These are phyloP conservation scores for Lottia scabra DNA, from an alignment of 2,888 invertebrate genomes.

Conservation along the genomic window DNA sequence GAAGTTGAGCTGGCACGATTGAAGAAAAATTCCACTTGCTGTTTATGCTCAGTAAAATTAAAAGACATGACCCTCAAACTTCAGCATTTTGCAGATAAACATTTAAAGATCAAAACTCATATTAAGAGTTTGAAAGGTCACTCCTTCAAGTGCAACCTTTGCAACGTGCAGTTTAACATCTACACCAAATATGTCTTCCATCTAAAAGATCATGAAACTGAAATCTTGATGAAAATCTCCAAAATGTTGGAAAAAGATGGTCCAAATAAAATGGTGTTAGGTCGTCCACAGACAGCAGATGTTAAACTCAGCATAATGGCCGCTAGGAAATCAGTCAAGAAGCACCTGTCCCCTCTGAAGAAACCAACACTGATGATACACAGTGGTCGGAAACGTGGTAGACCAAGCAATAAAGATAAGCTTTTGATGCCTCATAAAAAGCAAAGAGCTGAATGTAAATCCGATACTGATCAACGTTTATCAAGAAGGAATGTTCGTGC, in stretches of 20 bases:
- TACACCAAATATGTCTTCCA: background rate
- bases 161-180: background rate
- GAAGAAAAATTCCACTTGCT: background rate
- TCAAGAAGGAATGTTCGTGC: background rate
- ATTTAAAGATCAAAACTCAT: background rate
- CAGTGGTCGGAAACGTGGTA: background rate
- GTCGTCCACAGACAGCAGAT: background rate
- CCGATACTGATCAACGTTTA: background rate
- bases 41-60: background rate
- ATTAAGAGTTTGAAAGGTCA: background rate
- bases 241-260: background rate
- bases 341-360: background rate
- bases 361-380: background rate
- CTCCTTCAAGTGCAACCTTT: background rate
- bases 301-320: background rate
- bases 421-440: background rate
- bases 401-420: background rate
- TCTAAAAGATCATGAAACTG: background rate
- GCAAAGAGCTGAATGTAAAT: background rate
- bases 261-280: background rate
- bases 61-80: background rate
- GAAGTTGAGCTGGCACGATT: background rate
- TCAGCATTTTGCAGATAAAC: background rate
- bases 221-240: background rate
- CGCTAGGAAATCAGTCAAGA: background rate